Evolutionary conservation across 1,140 invertebrate species (phyloP).

Genomic region (Habropoda laboriosa): DNA sequence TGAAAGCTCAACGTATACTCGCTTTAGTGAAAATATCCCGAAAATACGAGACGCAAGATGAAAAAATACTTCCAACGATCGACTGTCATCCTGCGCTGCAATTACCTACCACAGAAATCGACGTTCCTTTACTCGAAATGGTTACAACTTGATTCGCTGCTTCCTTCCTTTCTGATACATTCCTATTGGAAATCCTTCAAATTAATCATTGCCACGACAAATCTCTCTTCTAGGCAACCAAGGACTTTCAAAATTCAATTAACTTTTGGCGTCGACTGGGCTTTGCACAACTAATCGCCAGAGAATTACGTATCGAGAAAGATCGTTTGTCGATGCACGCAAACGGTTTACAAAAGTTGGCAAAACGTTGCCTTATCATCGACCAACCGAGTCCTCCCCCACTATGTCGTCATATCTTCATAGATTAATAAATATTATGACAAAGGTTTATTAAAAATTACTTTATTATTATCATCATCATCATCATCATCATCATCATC

Average conservation of each 20-base stretch:
- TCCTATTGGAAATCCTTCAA: neutral
- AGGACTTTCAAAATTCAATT: constrained; percentile 40
- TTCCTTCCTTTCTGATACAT: neutral
- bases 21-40: constrained; percentile 65
- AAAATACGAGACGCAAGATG: constrained; percentile 72
- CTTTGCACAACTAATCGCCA: constrained; percentile 18
- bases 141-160: neutral
- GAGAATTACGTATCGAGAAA: constrained; percentile 48
- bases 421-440: neutral
- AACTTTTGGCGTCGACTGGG: constrained; percentile 63
- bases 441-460: neutral
- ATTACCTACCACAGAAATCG: neutral
- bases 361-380: constrained; percentile 48
- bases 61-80: constrained; percentile 63
- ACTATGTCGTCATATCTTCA: neutral
- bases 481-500: no score
- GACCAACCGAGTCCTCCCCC: neutral
- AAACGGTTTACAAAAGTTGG: constrained; percentile 35
- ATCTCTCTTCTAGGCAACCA: constrained; percentile 38
- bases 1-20: constrained; percentile 44
- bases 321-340: constrained; percentile 44
- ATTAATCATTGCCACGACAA: neutral
- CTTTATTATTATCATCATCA: neutral
- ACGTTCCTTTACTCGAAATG: neutral
- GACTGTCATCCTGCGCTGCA: neutral